Evolutionary conservation across 2,888 invertebrate genomes (phyloP).

Genomic region (Campoletis raptor): DNA sequence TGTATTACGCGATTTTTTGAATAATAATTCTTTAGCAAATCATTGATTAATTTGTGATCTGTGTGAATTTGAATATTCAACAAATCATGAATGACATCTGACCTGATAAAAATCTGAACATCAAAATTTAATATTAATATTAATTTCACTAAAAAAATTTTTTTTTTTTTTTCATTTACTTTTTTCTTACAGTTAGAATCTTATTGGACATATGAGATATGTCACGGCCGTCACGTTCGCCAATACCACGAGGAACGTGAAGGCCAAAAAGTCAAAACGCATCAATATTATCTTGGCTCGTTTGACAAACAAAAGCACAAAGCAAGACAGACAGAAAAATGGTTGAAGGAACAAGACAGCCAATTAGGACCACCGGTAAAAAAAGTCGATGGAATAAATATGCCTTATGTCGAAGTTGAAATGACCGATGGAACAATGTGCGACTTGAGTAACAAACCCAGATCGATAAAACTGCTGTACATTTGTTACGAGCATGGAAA

Average conservation of each 20-base stretch:
- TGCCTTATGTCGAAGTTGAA: slow-evolving; percentile 95
- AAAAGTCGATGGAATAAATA: slow-evolving; percentile 94
- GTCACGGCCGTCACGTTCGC: slow-evolving; percentile 95
- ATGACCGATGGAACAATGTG: slow-evolving; percentile 96
- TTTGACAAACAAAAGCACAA: slow-evolving; percentile 89
- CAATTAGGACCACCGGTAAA: slow-evolving; percentile 86
- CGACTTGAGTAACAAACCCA: slow-evolving; percentile 94
- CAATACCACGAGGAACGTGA: slow-evolving; percentile 99
- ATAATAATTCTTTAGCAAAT: not conserved
- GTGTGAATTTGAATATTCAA: too few relatives aligned
- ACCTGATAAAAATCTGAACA: too few relatives aligned
- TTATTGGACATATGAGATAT: slow-evolving; percentile 99
- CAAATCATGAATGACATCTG: too few relatives aligned
- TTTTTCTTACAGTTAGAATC: slow-evolving; percentile 88
- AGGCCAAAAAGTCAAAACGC: slow-evolving; percentile 92
- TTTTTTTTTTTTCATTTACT: not conserved
- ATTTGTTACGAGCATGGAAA: slow-evolving; percentile 95
- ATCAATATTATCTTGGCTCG: slow-evolving; percentile 94
- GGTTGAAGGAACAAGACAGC: slow-evolving; percentile 86
- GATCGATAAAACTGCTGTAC: slow-evolving; percentile 93
- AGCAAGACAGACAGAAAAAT: slow-evolving; percentile 86
- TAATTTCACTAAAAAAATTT: not conserved
- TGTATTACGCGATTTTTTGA: not conserved
- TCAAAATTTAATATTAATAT: too few relatives aligned
- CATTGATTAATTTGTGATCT: not conserved